These are phyloP conservation scores for Eutrigla gurnardus DNA, from an alignment of 2,797 vertebrate species.

Conservation along the genomic window DNA sequence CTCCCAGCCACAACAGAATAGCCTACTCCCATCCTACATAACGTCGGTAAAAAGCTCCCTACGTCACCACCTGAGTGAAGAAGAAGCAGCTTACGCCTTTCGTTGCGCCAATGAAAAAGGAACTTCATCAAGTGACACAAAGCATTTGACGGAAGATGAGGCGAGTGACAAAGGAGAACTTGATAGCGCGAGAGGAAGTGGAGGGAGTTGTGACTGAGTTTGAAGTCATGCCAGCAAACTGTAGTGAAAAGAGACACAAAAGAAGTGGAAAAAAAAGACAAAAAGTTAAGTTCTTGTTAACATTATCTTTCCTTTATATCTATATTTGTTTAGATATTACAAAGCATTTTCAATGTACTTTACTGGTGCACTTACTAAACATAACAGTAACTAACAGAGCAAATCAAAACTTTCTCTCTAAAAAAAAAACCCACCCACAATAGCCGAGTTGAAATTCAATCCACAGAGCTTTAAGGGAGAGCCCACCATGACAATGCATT, in stretches of 20 bases:
- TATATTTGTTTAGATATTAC: not conserved
- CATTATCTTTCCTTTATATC: not conserved
- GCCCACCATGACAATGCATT: conserved; percentile 76
- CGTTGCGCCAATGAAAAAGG: conserved; percentile 22
- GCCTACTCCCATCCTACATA: conserved; percentile 5
- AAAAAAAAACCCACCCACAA: conserved; percentile 50
- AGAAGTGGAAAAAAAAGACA: conserved; percentile 8
- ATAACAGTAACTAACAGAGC: conserved; percentile 5
- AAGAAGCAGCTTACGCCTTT: conserved; percentile 26
- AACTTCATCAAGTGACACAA: conserved; percentile 16
- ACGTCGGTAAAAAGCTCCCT: conserved; percentile 10
- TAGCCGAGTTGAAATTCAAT: conserved; percentile 69
- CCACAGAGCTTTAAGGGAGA: conserved; percentile 67
- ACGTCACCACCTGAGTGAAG: conserved; percentile 5
- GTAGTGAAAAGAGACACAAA: conserved; percentile 12
- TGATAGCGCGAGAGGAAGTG: conserved; percentile 45
- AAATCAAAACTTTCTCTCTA: conserved; percentile 16
- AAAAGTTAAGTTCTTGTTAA: not conserved
- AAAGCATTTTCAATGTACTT: not conserved
- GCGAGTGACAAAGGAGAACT: conserved; percentile 41
- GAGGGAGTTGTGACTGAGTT: conserved; percentile 7
- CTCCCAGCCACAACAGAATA: not conserved
- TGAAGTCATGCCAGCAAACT: conserved; percentile 35
- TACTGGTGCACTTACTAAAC: not conserved
- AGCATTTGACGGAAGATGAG: conserved; percentile 18